These are phyloP conservation scores for Anguilla megastoma DNA, from an alignment of 2,797 vertebrate species.

Conservation along the genomic window DNA sequence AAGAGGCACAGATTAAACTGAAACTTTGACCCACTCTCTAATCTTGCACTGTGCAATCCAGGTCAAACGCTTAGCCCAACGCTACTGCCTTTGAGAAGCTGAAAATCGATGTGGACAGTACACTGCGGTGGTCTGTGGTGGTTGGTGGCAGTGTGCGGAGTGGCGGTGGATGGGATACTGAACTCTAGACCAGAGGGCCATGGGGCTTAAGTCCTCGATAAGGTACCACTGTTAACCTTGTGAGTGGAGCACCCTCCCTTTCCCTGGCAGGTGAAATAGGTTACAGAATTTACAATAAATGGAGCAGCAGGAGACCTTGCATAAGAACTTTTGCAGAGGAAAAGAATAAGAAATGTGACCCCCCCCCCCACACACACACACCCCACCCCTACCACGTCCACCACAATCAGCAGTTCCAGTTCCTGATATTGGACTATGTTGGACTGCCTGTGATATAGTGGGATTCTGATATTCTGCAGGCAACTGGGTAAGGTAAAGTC, in stretches of 20 bases:
- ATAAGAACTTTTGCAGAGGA: not conserved
- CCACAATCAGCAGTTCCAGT: not conserved
- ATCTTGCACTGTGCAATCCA: constrained; percentile 57
- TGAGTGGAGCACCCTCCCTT: not conserved
- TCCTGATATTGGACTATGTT: not conserved
- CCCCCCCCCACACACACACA: too few species aligned
- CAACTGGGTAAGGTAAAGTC: too few species aligned
- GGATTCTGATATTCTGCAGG: not conserved
- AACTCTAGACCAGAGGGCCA: not conserved
- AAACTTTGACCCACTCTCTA: constrained; percentile 63
- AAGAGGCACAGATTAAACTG: constrained; percentile 53
- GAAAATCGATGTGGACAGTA: not conserved
- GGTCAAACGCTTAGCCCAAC: constrained; percentile 49
- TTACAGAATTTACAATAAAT: not conserved
- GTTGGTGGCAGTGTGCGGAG: not conserved
- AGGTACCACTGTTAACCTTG: not conserved
- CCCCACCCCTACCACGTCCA: too few species aligned
- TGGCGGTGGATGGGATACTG: not conserved
- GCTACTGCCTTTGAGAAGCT: not conserved
- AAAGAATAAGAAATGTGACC: not conserved
- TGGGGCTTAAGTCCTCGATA: not conserved
- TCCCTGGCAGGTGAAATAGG: not conserved
- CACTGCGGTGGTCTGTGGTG: not conserved
- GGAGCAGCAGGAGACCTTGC: not conserved
- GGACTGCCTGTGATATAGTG: not conserved